Evolutionary conservation across 1,140 invertebrate species (phyloP).

Genomic region (Battus philenor): DNA sequence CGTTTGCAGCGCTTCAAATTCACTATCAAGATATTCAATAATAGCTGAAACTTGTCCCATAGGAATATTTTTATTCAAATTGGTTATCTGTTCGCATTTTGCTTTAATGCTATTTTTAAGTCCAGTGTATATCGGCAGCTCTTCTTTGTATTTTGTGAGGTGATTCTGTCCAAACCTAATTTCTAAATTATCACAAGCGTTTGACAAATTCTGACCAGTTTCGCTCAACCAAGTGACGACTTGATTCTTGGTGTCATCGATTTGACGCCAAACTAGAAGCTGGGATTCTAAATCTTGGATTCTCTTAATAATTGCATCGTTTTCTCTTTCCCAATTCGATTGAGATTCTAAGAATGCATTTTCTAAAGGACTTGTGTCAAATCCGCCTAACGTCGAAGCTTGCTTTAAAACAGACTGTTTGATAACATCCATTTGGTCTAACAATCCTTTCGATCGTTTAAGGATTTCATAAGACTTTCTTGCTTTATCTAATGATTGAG

Average conservation of each 20-base stretch:
- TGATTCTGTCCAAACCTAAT: slow-evolving; percentile 86
- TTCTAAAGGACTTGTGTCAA: slow-evolving; percentile 81
- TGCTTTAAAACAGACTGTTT: slow-evolving; percentile 83
- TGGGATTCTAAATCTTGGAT: slow-evolving; percentile 91
- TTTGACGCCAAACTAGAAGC: slow-evolving; percentile 93
- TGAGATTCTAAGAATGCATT: slow-evolving; percentile 79
- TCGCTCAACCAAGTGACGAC: slow-evolving; percentile 89
- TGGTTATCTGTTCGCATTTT: slow-evolving; percentile 88
- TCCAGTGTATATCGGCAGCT: slow-evolving; percentile 86
- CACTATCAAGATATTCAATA: slow-evolving; percentile 82
- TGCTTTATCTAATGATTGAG: slow-evolving; percentile 81
- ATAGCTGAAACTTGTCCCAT: slow-evolving; percentile 83
- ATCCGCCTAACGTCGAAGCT: slow-evolving; percentile 84
- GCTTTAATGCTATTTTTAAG: slow-evolving; percentile 84
- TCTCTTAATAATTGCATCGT: slow-evolving; percentile 82
- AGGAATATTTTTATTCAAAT: slow-evolving; percentile 84
- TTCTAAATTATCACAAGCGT: slow-evolving; percentile 86
- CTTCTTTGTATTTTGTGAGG: slow-evolving; percentile 90
- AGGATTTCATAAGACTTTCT: slow-evolving; percentile 85
- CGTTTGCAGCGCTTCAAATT: slow-evolving; percentile 86
- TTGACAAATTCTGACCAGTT: slow-evolving; percentile 84
- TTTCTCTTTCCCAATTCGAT: slow-evolving; percentile 85
- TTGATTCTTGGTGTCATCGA: slow-evolving; percentile 90
- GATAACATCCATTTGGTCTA: slow-evolving; percentile 86
- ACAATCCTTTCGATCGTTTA: slow-evolving; percentile 83